Percentiles rank a stretch among this genome's conserved stretches.
Evolutionary conservation across 2,888 invertebrate species (phyloP).

Genomic region (Hyles lineata): DNA sequence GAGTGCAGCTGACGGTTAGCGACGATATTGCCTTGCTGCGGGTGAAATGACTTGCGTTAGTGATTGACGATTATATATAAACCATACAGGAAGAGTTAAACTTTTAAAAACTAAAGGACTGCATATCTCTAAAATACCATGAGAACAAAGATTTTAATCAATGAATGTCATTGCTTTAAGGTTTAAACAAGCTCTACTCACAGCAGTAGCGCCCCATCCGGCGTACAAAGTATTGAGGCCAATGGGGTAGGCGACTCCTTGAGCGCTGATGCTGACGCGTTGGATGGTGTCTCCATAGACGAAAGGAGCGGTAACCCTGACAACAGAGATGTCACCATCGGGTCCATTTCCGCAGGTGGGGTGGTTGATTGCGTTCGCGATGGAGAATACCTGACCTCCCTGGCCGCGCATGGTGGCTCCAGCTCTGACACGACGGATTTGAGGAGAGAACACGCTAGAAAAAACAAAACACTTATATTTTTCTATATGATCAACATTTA

Average conservation of each 20-base stretch:
- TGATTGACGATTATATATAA: no score
- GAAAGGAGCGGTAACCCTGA: conserved; percentile 34
- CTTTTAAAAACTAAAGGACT: no score
- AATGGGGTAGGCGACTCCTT: conserved; percentile 38
- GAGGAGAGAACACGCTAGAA: conserved; percentile 33
- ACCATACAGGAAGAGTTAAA: no score
- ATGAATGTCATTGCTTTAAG: no score
- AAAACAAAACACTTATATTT: conserved; percentile 22
- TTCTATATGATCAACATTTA: neutral
- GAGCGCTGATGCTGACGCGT: conserved; percentile 38
- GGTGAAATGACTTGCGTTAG: neutral
- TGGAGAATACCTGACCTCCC: conserved; percentile 34
- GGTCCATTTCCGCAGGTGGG: conserved; percentile 33
- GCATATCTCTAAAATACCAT: no score
- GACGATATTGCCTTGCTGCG: neutral
- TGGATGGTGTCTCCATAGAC: conserved; percentile 33
- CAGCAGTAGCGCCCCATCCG: conserved; percentile 47
- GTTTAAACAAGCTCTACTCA: conserved; percentile 35
- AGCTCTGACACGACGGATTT: conserved; percentile 44
- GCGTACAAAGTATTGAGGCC: conserved; percentile 35
- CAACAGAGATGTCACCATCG: conserved; percentile 44
- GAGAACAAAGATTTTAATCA: no score
- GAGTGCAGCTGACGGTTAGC: neutral
- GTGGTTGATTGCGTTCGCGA: conserved; percentile 35
- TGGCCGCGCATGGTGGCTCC: conserved; percentile 42